Base-by-base conservation (phyloP, 92 coral and sea anemone genomes). In the Zoanthus gigantus region DNA sequence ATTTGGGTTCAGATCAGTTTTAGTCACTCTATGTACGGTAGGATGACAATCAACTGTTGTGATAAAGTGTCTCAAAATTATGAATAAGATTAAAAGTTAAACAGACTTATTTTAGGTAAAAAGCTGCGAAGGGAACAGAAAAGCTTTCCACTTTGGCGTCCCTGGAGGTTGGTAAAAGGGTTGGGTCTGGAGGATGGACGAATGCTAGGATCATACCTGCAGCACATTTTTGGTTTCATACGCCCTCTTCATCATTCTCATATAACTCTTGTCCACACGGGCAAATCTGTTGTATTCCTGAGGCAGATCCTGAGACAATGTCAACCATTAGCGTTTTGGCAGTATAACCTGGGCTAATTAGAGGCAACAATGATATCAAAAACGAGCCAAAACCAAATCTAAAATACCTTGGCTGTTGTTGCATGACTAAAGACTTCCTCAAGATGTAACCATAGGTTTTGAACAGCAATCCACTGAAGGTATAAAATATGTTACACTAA, bases 201-300 rank as follows among this genome's bases (percentile, higher is more conserved):
- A 63, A 15, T n/a, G 16, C 31, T 54, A 31, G n/a, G 54, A 54
- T 6, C 53, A 54, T 86, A 94, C 98, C 98, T 96, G 98, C n/a
- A 96, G 48, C 37, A 94, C 98, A 77, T 97, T 97, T 92, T 94
- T 95, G 37, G 99, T 97, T 69, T 97, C 99, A 84, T 95, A 96
- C 0, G 99, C 98, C 53, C 98, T 91, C 69, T 97, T 95, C 91
- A 94, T 97, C 99, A 97, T 95, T 90, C 95, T 97, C 99, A 97
- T 97, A 89, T 95, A 97, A 71, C 98, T 95, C 90, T 97, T 97
- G 87, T 97, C 99, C 73, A 97, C 97, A 56, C 99, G 92, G 11
- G 98, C 98, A 76, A 97, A 97, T 11, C 99, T 91, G 87, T 93
- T 94, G 82, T 92, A 97, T 37, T 95, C 99, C 83, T 95, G 98